phyloP scores from a whole-genome alignment of 2,888 invertebrate genomes.

The Gibbula magus region DNA sequence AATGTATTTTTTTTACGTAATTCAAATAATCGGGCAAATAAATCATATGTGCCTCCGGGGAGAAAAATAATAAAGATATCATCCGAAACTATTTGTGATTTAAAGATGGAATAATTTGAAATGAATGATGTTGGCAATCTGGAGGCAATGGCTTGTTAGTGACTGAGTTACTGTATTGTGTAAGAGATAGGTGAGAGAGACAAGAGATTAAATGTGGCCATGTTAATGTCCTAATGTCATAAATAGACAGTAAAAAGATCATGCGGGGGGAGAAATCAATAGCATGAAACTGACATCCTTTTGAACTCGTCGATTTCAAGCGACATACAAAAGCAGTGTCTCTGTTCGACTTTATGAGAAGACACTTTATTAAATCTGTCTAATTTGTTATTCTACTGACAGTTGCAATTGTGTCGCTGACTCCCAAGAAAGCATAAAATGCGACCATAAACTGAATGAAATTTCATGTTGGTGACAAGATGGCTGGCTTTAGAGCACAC shows the following conservation, averaged over 20 bases:
- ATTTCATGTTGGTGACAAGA: slow-evolving; percentile 16
- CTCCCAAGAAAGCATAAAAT: slow-evolving; percentile 18
- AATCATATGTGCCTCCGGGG: not conserved
- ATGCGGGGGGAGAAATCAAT: not conserved
- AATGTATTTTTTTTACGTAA: not conserved
- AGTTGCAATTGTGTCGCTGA: slow-evolving; percentile 3
- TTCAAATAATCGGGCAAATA: not conserved
- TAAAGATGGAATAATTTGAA: too few relatives aligned
- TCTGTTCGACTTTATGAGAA: slow-evolving; percentile 3
- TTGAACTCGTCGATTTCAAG: slow-evolving; percentile 4
- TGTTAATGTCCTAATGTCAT: not conserved
- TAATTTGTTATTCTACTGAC: slow-evolving; percentile 17
- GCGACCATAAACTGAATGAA: slow-evolving; percentile 6
- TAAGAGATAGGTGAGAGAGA: not conserved
- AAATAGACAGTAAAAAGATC: slow-evolving; percentile 23
- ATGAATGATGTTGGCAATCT: too few relatives aligned
- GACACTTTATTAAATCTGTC: slow-evolving; percentile 16
- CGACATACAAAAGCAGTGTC: slow-evolving; percentile 5
- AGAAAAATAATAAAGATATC: not conserved
- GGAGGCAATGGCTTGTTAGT: too few relatives aligned
- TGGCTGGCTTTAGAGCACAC: not conserved
- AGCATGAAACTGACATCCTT: not conserved
- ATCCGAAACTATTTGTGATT: too few relatives aligned
- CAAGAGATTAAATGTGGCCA: not conserved
- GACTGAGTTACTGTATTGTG: not conserved